Conservation (phyloP, 2,888 invertebrate species). For the Dryococelus australis region DNA sequence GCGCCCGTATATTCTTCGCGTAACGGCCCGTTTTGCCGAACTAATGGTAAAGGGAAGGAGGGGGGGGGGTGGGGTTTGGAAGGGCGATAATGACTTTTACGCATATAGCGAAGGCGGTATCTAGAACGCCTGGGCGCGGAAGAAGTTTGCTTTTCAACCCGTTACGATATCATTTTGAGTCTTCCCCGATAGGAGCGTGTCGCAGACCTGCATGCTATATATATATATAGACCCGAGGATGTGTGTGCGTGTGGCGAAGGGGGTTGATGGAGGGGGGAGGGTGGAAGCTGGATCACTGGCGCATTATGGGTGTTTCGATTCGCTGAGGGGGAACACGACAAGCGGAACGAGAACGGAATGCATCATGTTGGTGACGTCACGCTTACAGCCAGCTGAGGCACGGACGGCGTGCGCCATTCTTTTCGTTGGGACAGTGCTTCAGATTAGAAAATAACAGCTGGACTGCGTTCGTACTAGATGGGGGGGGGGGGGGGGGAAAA, state of each 20-base stretch:
- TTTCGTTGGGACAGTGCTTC: too few species aligned
- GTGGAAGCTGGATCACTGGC: neutral
- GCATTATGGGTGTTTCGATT: slow-evolving; percentile 16
- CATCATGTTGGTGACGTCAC: neutral
- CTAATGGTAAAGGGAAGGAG: neutral
- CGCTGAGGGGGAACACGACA: neutral
- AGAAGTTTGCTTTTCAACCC: neutral
- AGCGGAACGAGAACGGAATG: neutral
- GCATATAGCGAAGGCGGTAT: neutral
- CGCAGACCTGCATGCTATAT: too few species aligned
- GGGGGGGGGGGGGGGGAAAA: too few species aligned
- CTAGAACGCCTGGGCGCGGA: neutral
- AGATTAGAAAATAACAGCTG: too few species aligned
- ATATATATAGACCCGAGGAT: neutral
- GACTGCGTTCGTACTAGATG: too few species aligned
- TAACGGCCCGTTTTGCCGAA: neutral
- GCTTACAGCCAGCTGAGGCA: neutral
- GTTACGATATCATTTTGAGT: neutral
- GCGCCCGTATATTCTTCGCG: neutral
- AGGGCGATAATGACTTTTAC: neutral
- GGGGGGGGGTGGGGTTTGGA: too few species aligned
- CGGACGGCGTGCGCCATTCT: neutral
- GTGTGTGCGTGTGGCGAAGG: neutral
- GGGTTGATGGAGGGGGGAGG: neutral
- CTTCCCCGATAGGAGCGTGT: too few species aligned